Evolutionary conservation across 2,113 vertebrate species (phyloP), one percentile per base, ranked within the genome.

Genomic region (Plotosus lineatus): DNA sequence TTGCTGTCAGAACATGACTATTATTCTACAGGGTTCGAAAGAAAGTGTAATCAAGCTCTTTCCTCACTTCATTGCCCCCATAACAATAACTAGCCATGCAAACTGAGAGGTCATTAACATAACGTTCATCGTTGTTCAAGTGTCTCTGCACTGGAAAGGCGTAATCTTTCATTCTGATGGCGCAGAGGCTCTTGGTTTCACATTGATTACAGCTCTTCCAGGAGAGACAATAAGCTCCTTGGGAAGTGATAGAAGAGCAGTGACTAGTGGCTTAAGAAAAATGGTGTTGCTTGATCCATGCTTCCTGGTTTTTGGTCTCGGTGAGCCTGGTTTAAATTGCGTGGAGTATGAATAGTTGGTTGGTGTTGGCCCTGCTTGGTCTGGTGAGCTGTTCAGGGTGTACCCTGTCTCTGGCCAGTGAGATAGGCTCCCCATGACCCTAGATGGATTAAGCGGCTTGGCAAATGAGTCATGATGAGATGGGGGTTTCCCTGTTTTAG

Each of bases 81-180:
- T 55, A 75, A 56, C 33, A 56, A 17, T 75, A 55, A 75, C 72
- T 55, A 56, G 50, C 50, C n/a, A 40, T n/a, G 33, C 72, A 40
- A 51, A 40, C 5, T 36, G 50, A 75, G 72, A 55, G 14, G 50
- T 55, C 31, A n/a, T 55, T 53, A 74, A 36, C 38, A 21, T n/a
- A 38, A 55, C 38, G 50, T 73, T 26, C 48, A 23, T 74, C 31
- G 31, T 48, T 23, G 69, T 46, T 46, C 40, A 46, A 69, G 66
- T 17, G 66, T 26, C 40, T 44, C 66, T 26, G 0, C 23, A 6
- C n/a, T 26, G 51, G 36, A 40, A 75, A 53, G 51, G 17, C n/a
- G 21, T 40, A 38, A 75, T 75, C 4, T 31, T 51, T 55, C 72
- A 75, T 56, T n/a, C 10, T 40, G 51, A 72, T 72, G 46, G 46